Percentiles rank a stretch among this genome's conserved stretches.
Conservation (phyloP, 2,888 invertebrate genomes). For the Allygus modestus region DNA sequence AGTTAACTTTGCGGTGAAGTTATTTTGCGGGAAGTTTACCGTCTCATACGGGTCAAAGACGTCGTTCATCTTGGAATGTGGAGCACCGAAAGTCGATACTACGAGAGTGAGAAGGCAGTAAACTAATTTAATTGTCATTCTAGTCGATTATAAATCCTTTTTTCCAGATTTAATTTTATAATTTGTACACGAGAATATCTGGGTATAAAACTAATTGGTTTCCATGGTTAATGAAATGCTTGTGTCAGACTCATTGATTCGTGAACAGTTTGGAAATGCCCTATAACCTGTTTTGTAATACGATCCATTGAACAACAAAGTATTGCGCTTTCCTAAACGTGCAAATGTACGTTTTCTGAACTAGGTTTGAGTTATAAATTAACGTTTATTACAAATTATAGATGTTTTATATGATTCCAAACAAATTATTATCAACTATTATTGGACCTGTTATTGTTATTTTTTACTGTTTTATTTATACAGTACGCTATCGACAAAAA, state of each 20-base stretch:
- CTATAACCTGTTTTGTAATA: no score
- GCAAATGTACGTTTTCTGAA: no score
- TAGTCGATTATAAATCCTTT: not conserved
- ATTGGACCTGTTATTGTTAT: no score
- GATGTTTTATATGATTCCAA: no score
- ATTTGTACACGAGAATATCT: not conserved
- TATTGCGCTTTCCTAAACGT: no score
- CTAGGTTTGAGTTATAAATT: no score
- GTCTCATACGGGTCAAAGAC: not conserved
- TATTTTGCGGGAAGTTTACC: not conserved
- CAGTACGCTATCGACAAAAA: no score
- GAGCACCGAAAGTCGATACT: not conserved
- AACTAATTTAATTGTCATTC: not conserved
- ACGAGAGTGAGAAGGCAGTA: not conserved
- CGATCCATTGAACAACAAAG: no score
- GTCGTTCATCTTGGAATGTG: not conserved
- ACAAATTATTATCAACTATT: no score
- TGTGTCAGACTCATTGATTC: not conserved
- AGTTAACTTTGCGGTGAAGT: not conserved
- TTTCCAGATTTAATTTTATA: conserved; percentile 12
- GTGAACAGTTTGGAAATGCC: no score
- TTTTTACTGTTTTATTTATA: no score
- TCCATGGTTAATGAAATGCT: not conserved
- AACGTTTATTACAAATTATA: no score
- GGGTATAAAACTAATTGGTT: not conserved